Evolutionary conservation across 2,888 invertebrate species (phyloP), one percentile per base, ranked within the genome.

Genomic region (Morpho deidamia): DNA sequence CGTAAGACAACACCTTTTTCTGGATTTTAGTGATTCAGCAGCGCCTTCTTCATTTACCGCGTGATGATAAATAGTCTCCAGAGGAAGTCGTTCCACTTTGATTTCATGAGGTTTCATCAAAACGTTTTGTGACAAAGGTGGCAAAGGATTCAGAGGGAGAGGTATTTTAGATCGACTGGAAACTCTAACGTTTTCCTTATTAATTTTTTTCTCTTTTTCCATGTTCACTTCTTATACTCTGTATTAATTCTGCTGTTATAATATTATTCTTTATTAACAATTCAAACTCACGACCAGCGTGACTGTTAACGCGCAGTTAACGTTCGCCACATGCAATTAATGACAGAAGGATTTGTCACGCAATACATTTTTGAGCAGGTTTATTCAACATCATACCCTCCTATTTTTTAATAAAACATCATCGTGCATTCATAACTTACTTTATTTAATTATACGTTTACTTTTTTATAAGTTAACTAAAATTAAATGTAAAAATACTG

Each of bases 181-280:
- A 3, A 23, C 23, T 23, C 23, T 23, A 0, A 23, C 23, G 5
- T 23, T 23, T 2, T 23, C 23, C 23, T 23, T 23, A 23, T 54
- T 63, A 1, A 35, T 2, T 47, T 43, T 49, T 60, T 85, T 84
- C 65, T 86, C 84, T 62, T 82, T 82, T 40, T 78, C 60, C 0
- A 57, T 52, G 23, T 50, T 47, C 10, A 47, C 8, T 8, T 1
- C 9, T 43, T 12, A 52, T 14, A 43, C 10, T 38, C 14, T 10
- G 10, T 45, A 39, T 8, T 23, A 44, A 1, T 23, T 23, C n/a
- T 59, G 63, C 59, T 10, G 8, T 37, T 0, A 7, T 37, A 10
- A 7, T 37, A 37, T 37, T n/a, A 23, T 23, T 1, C 23, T 23
- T 23, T 23, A 23, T 1, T 23, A 23, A 23, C 23, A 23, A 1